A percentile compares a stretch with the other conserved stretches of the same genome.
phyloP scores from a whole-genome alignment of 2,797 vertebrate species.

The Pampus argenteus region DNA sequence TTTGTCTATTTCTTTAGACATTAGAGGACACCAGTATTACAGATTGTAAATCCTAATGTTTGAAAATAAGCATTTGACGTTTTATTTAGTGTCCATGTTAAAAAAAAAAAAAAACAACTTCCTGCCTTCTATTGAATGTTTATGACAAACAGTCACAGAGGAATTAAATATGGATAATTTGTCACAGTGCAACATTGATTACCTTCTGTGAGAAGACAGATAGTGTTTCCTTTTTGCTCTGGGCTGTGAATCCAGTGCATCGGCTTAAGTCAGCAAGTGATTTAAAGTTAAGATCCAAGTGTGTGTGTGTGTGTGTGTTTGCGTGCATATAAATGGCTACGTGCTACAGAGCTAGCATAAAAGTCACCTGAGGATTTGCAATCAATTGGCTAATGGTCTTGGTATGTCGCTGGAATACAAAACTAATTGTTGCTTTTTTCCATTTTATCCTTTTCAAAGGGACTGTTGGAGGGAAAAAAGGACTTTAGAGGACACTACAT shows the following conservation, averaged over 20 bases:
- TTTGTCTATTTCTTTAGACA: neutral
- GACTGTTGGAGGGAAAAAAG: neutral
- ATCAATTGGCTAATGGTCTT: constrained; percentile 16
- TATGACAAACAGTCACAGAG: constrained; percentile 33
- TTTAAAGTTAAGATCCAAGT: constrained; percentile 38
- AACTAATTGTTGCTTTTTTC: neutral
- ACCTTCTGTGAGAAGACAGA: constrained; percentile 21
- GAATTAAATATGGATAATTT: constrained; percentile 49
- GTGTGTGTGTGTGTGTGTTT: neutral
- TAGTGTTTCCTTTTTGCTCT: constrained; percentile 19
- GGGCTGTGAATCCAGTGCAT: constrained; percentile 39
- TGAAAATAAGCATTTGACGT: constrained; percentile 1
- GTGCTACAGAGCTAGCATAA: constrained; percentile 12
- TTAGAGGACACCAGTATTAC: constrained; percentile 1
- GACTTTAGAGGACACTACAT: neutral
- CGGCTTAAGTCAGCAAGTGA: constrained; percentile 31
- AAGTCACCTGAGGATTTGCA: constrained; percentile 45
- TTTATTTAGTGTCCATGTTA: constrained; percentile 2
- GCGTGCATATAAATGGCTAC: constrained; percentile 10
- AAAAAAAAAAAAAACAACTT: neutral
- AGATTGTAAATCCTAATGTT: neutral
- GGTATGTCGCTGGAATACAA: constrained; percentile 13
- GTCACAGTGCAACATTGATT: constrained; percentile 40
- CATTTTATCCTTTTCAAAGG: neutral
- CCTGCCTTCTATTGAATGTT: neutral